Evolutionary conservation across 2,888 invertebrate genomes (phyloP).

Genomic region (Protodeltote pygarga): DNA sequence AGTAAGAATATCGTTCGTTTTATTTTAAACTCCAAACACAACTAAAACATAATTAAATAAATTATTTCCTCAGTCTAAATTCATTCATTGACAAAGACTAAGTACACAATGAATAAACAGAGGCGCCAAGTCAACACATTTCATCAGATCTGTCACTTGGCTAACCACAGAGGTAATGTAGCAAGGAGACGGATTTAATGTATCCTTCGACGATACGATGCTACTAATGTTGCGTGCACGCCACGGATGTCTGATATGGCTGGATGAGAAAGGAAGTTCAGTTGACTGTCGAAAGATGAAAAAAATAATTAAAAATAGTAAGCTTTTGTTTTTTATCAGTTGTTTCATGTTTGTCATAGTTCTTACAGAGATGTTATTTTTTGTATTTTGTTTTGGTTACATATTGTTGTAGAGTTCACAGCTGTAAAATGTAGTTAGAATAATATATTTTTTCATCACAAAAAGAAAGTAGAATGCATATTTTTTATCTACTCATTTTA

Average conservation of each 20-base stretch:
- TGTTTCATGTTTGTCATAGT: no score
- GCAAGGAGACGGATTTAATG: conserved; percentile 66
- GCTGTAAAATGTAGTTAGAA: no score
- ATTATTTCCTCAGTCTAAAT: conserved; percentile 30
- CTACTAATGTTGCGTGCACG: conserved; percentile 68
- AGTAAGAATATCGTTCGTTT: no score
- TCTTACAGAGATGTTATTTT: no score
- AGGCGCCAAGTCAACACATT: conserved; percentile 28
- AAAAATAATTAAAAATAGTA: conserved; percentile 21
- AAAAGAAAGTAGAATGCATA: no score
- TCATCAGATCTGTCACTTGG: conserved; percentile 39
- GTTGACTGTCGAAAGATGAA: conserved; percentile 33
- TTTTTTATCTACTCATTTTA: no score
- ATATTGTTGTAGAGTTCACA: no score
- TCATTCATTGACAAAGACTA: conserved; percentile 18
- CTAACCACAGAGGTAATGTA: conserved; percentile 61
- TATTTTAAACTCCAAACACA: neutral
- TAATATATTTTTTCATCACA: no score
- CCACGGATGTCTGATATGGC: conserved; percentile 33
- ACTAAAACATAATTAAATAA: conserved; percentile 18
- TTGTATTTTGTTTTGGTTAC: no score
- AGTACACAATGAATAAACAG: conserved; percentile 11
- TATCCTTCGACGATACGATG: conserved; percentile 56
- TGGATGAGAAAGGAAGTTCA: conserved; percentile 21
- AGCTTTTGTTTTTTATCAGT: no score